Percentiles rank a stretch among this genome's conserved stretches.
These are phyloP conservation scores for Agrypnia vestita DNA, from an alignment of 1,140 invertebrate genomes.

Conservation along the genomic window DNA sequence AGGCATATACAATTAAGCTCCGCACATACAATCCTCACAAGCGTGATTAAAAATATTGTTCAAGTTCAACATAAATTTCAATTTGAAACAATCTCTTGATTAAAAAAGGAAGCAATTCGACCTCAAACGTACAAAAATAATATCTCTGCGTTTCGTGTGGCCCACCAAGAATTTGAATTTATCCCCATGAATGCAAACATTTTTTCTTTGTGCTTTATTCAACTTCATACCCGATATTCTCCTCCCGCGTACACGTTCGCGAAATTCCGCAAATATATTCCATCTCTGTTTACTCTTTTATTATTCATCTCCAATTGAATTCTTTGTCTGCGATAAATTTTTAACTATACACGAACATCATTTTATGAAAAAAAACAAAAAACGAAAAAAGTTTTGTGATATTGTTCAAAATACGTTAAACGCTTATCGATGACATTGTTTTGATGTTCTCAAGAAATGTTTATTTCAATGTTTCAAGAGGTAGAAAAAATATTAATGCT, in stretches of 20 bases:
- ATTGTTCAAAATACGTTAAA: not conserved
- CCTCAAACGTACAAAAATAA: not conserved
- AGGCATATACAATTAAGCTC: too few relatives aligned
- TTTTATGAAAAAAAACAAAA: not conserved
- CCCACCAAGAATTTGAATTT: conserved; percentile 3
- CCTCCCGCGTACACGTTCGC: not conserved
- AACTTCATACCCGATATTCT: conserved; percentile 12
- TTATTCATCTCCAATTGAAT: not conserved
- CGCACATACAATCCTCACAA: too few relatives aligned
- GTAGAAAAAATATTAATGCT: too few relatives aligned
- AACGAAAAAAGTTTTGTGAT: not conserved
- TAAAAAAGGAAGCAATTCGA: not conserved
- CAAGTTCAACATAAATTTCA: too few relatives aligned
- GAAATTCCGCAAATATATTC: conserved; percentile 14
- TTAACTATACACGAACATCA: not conserved
- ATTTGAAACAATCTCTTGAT: too few relatives aligned
- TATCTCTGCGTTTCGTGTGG: not conserved
- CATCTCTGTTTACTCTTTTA: not conserved
- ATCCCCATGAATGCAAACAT: conserved; percentile 2
- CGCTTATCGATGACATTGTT: too few relatives aligned
- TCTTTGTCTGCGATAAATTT: not conserved
- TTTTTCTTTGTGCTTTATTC: conserved; percentile 7
- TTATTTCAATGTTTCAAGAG: too few relatives aligned
- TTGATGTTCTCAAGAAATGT: not conserved
- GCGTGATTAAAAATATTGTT: too few relatives aligned